Evolutionary conservation across 2,888 invertebrate species (phyloP).

Genomic region (Escarpia spicata): DNA sequence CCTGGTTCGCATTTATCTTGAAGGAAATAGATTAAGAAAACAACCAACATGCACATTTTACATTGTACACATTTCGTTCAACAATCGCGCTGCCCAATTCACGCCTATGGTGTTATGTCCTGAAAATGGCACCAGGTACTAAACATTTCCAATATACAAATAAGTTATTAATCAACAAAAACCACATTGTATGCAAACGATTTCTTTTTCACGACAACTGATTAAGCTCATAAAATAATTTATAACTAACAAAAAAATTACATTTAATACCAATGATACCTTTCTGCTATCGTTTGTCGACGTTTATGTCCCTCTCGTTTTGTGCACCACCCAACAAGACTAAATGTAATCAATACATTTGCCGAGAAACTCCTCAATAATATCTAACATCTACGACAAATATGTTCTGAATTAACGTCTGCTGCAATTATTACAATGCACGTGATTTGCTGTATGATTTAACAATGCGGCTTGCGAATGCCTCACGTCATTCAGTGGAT

Average conservation of each 20-base stretch:
- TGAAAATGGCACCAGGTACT: not conserved
- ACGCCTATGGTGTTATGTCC: not conserved
- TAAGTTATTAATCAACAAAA: constrained; percentile 20
- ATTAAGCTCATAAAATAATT: constrained; percentile 5
- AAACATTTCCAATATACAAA: constrained; percentile 16
- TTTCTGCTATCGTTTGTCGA: not conserved
- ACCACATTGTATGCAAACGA: not conserved
- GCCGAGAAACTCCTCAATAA: not conserved
- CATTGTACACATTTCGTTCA: not conserved
- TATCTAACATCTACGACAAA: not conserved
- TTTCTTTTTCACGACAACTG: not conserved
- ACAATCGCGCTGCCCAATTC: not conserved
- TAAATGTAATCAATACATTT: constrained; percentile 5
- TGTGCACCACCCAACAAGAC: not conserved
- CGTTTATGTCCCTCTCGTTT: not conserved
- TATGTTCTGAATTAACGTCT: not conserved
- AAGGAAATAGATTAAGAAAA: not conserved
- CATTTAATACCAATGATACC: not conserved
- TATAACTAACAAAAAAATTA: not conserved
- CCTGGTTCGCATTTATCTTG: constrained; percentile 6
- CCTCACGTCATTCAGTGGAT: not conserved
- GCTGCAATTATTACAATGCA: not conserved
- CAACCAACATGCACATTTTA: not conserved
- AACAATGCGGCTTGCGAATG: not conserved
- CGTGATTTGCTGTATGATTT: not conserved